A percentile compares a stretch with the other conserved stretches of the same genome.
These are phyloP conservation scores for Syncerus caffer DNA, from an alignment of 2,797 vertebrate genomes.

Conservation along the genomic window DNA sequence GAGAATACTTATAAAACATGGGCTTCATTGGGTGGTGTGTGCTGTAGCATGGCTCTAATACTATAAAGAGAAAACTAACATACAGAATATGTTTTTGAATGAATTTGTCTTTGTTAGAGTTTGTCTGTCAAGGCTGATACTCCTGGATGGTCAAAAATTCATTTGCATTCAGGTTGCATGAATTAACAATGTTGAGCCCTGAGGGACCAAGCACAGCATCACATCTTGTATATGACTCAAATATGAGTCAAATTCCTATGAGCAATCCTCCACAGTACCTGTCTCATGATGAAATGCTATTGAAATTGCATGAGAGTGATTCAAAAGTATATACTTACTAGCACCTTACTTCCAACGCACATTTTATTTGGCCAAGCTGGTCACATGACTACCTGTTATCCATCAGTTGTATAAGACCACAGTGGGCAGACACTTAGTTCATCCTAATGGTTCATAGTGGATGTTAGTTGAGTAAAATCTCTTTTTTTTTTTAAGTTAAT, in stretches of 20 bases:
- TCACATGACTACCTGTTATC: background rate
- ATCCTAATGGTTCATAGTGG: background rate
- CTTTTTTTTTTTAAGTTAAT: background rate
- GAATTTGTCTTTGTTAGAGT: background rate
- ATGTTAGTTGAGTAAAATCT: background rate
- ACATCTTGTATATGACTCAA: background rate
- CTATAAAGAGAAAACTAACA: background rate
- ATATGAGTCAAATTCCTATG: background rate
- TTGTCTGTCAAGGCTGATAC: background rate
- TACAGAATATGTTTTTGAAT: background rate
- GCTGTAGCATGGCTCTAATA: background rate
- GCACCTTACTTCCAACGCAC: background rate
- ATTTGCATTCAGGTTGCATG: background rate
- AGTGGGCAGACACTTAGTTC: background rate
- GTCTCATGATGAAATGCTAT: background rate
- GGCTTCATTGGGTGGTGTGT: background rate
- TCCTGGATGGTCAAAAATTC: background rate
- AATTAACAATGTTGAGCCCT: background rate
- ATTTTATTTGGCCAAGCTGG: background rate
- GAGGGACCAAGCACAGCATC: background rate
- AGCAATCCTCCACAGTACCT: background rate
- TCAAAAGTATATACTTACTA: background rate
- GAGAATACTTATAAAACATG: background rate
- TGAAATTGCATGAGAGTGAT: background rate
- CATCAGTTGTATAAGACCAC: background rate